Evolutionary conservation across 1,140 invertebrate genomes (phyloP).

Genomic region (Halesus radiatus): DNA sequence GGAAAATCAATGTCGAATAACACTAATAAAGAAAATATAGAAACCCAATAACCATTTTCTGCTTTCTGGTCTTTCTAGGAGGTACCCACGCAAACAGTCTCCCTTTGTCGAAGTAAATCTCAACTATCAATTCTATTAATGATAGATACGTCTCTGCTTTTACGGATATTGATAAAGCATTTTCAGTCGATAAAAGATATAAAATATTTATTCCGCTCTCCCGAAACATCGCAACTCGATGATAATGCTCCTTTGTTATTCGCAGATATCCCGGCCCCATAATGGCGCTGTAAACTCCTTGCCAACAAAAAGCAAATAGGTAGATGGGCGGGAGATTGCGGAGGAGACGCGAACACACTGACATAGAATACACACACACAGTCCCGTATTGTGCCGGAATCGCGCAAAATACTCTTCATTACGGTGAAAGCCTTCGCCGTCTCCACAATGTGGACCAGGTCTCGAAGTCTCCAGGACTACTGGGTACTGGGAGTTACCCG

Average conservation of each 20-base stretch:
- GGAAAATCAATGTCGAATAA: too few relatives aligned
- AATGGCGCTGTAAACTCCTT: constrained; percentile 32
- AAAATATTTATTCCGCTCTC: constrained; percentile 19
- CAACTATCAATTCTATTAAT: constrained; percentile 22
- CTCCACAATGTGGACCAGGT: constrained; percentile 46
- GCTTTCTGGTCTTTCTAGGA: too few relatives aligned
- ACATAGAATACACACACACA: neutral
- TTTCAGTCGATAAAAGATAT: constrained; percentile 35
- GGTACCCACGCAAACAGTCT: too few relatives aligned
- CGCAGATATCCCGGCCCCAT: constrained; percentile 25
- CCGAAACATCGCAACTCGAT: constrained; percentile 19
- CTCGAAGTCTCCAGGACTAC: constrained; percentile 27
- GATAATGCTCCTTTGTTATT: constrained; percentile 30
- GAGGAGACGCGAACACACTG: constrained; percentile 2
- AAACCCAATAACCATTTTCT: too few relatives aligned
- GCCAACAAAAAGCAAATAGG: constrained; percentile 34
- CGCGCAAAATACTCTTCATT: constrained; percentile 59
- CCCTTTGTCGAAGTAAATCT: neutral
- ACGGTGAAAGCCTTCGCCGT: constrained; percentile 54
- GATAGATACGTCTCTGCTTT: neutral
- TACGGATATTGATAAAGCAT: constrained; percentile 37
- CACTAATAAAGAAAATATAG: too few relatives aligned
- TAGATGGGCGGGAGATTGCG: constrained; percentile 14
- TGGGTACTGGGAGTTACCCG: constrained; percentile 43
- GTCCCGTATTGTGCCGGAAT: constrained; percentile 44